Evolutionary conservation across 1,140 invertebrate species (phyloP), one percentile per base, ranked within the genome.

Genomic region (Hirudo medicinalis): DNA sequence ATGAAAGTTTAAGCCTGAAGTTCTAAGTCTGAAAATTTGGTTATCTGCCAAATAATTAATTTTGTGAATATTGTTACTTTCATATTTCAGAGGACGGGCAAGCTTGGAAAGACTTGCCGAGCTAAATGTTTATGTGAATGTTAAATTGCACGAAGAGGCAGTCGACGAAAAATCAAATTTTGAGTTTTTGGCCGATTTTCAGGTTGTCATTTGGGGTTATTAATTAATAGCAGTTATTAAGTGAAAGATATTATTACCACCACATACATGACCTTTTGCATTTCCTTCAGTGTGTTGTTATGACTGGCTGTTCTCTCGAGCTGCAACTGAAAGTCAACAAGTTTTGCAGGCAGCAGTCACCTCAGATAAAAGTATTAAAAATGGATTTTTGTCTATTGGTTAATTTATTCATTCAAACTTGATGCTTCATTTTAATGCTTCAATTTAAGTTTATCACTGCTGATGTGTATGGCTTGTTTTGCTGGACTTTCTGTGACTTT

Each of bases 391-490:
- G 17, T 63, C 19, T 63, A 9, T 25, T 9, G 8, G 17, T 2
- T 15, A 19, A 25, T 63, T 32, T 63, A 63, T 63, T 63, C 19
- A 25, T 63, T 63, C 11, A 63, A 63, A 63, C 17, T 57, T 57
- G 2, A 63, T n/a, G n/a, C n/a, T 15, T 25, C 8, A n/a, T 8
- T n/a, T 57, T 32, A 63, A 11, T 20, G 3, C 1, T 66, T 54
- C 67, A 1, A 54, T 77, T 78, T 67, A 74, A 82, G 81, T 81
- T 82, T 75, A 78, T 83, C 9, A 75, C 73, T 36, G 76, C 76
- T 36, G 80, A 82, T 76, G 79, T 81, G 6, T 79, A 74, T 77
- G 82, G 82, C n/a, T 73, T 83, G n/a, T 80, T 81, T 73, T 75
- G 75, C 67, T 74, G 76, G 63, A 74, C 73, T 15, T 83, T 82